phyloP scores from a whole-genome alignment of 2,797 vertebrate genomes.

The Erpetoichthys calabaricus region DNA sequence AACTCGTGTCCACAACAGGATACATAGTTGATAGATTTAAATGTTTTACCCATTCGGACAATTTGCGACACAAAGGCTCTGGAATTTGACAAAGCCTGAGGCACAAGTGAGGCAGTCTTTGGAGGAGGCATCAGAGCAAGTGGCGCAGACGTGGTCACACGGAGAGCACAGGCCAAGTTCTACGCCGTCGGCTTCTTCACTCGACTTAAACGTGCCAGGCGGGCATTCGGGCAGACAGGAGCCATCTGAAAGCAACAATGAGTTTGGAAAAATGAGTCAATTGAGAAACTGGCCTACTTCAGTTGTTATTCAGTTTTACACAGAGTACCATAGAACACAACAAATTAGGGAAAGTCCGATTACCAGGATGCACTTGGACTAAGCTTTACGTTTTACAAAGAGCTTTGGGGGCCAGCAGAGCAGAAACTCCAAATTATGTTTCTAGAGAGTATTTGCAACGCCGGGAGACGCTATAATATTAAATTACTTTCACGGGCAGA shows the following conservation, averaged over 20 bases:
- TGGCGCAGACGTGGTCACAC: conserved; percentile 46
- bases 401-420: no score
- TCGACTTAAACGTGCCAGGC: conserved; percentile 35
- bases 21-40: no score
- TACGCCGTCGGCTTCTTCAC: conserved; percentile 43
- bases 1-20: not conserved
- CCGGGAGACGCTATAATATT: no score
- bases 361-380: no score
- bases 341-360: no score
- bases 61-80: conserved; percentile 48
- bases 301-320: not conserved
- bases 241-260: conserved; percentile 29
- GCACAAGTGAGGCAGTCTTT: conserved; percentile 54
- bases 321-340: not conserved
- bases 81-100: conserved; percentile 40
- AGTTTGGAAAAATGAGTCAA: no score
- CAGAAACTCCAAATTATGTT: no score
- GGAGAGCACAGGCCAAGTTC: conserved; percentile 48
- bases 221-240: conserved; percentile 47
- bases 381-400: no score
- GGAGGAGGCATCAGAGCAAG: conserved; percentile 42
- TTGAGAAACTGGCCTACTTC: not conserved
- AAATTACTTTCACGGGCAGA: no score
- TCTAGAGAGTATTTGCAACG: no score
- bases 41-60: conserved; percentile 50